These are phyloP conservation scores for Sphaerodactylus townsendi DNA, from an alignment of 2,113 vertebrate species.

Conservation along the genomic window DNA sequence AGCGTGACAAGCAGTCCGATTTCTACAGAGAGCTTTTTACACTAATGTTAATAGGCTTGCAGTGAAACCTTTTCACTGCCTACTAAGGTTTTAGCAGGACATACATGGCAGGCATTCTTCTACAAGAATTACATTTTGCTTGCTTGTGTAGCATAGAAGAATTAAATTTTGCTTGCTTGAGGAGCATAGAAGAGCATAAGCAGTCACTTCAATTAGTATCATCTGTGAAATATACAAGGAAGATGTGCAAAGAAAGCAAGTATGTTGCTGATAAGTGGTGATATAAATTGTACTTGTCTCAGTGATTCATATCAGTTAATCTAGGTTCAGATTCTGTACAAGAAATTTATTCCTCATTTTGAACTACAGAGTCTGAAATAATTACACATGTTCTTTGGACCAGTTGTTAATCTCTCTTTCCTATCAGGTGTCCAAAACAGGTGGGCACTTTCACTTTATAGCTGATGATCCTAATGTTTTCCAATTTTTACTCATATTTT, in stretches of 20 bases:
- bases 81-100: background rate
- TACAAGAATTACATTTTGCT: background rate
- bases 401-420: background rate
- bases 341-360: background rate
- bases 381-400: constrained; percentile 13
- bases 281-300: background rate
- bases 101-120: background rate
- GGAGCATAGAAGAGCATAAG: background rate
- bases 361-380: background rate
- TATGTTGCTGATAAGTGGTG: background rate
- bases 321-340: background rate
- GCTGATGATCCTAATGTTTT: background rate
- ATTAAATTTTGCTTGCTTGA: no score
- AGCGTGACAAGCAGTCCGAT: constrained; percentile 11
- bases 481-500: background rate
- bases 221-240: background rate
- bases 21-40: background rate
- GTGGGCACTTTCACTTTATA: background rate
- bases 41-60: constrained; percentile 13
- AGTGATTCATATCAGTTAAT: background rate
- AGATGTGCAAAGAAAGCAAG: background rate
- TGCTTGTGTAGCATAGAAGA: no score
- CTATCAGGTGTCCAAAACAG: background rate
- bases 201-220: background rate
- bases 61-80: background rate